Base-by-base conservation (phyloP, 1,140 invertebrate genomes). In the Pectinophora gossypiella region DNA sequence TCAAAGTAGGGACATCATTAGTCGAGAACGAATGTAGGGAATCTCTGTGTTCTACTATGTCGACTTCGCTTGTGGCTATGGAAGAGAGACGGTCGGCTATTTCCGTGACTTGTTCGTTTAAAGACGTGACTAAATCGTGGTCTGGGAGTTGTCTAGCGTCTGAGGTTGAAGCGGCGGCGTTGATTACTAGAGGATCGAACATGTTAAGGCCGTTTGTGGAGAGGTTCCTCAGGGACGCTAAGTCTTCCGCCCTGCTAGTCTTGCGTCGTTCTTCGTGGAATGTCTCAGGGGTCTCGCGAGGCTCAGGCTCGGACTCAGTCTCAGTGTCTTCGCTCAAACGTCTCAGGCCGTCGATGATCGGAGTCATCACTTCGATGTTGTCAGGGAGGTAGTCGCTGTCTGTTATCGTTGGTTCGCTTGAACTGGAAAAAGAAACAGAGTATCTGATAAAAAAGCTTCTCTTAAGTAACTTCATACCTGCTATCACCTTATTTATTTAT, bases 41-140 rank as follows among this genome's bases (percentile, higher is more conserved):
- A 38, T 64, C 15, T 32, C 27, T 69, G 19, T 81, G 77, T n/a
- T 83, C 80, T 6, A 72, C 44, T 27, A 79, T 74, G 18, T 84
- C 80, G 1, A 72, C 68, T 19, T 84, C 80, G 42, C 70, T 81
- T 16, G 73, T 19, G 15, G 60, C 73, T 47, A 88, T 87, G 0
- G 82, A 83, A 0, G 87, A 87, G 4, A 89, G 55, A 20, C 80
- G 70, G 56, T 89, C 87, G 0, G 80, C 80, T 51, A 89, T 89
- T 69, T 88, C 85, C 0, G 85, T 83, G 5, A 89, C 87, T 66
- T 87, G 85, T 48, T 89, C 85, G 51, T 84, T 87, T 9, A 88
- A 68, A 59, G 82, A 85, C 23, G 85, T 87, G 48, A 89, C 85
- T 27, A 88, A 53, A 50, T 85, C 76, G 12, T 81, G 72, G 46